Evolutionary conservation across 2,113 vertebrate species (phyloP), one percentile per base, ranked within the genome.

Genomic region (Helogale parvula): DNA sequence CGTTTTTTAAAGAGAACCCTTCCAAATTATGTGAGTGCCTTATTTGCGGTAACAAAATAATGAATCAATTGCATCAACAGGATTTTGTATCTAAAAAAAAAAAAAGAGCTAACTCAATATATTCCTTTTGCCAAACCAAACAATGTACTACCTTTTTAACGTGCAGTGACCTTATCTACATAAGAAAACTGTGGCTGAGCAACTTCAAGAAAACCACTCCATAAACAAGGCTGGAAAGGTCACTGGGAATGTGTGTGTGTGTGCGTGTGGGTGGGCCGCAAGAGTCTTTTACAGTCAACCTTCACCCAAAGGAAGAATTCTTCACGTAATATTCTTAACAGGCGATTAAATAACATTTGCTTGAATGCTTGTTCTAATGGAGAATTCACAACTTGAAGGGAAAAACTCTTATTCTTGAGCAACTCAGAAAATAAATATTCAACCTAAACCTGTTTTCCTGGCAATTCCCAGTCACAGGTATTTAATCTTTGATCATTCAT

Each of bases 371-470:
- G 92, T 86, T 95, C 5, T 88, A 88, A 69, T 15, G 10, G 21
- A 35, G 5, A 76, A 54, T 25, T 93, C 68, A 96, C 33, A 82
- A 90, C 33, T 65, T 68, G 23, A 69, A 11, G 33, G 16, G 17
- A 72, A 54, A 88, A 63, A 90, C 3, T 38, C 3, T 35, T 77
- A 93, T 7, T 84, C 10, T 25, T 76, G 76, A 96, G 66, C 35
- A 95, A 74, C 47, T 91, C 66, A 95, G 54, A 88, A 89, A 74
- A 94, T 79, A 90, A 91, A 93, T 82, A 71, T 1, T 84, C 33
- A 89, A 69, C 1, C 35, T 66, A 93, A 77, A 66, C 9, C 45
- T 79, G 33, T 93, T 95, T 95, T 87, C 74, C 74, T 52, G 16
- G 25, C 50, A 92, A 92, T 60, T 79, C 35, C 11, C 45, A 79